A percentile compares a stretch with the other conserved stretches of the same genome.
These are phyloP conservation scores for Syngnathus scovelli DNA, from an alignment of 2,113 vertebrate species.

Conservation along the genomic window DNA sequence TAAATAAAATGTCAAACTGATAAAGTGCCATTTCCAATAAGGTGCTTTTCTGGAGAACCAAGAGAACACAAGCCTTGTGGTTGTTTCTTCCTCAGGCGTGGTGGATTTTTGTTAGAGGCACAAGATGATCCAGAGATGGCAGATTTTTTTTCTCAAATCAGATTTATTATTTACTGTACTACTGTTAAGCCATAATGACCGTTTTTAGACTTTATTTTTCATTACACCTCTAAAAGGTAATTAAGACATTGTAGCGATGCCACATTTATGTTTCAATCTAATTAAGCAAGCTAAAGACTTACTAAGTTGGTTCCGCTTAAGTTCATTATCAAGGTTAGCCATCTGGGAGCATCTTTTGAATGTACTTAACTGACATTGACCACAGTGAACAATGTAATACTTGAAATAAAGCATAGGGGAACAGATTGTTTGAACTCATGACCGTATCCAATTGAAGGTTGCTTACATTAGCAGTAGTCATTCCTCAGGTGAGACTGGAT, in stretches of 20 bases:
- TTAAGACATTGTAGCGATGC: background rate
- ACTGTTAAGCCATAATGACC: no score
- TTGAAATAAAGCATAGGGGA: slow-evolving; percentile 21
- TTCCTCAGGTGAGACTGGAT: slow-evolving; percentile 3
- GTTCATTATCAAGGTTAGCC: background rate
- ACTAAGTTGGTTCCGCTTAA: background rate
- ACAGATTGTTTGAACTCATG: slow-evolving; percentile 20
- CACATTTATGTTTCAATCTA: background rate
- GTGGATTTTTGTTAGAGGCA: no score
- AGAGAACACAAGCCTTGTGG: no score
- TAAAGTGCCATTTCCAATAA: no score
- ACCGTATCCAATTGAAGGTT: slow-evolving; percentile 19
- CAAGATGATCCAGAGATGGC: no score
- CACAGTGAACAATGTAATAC: background rate
- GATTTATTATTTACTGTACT: no score
- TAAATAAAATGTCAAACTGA: no score
- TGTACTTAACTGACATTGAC: background rate
- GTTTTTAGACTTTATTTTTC: background rate
- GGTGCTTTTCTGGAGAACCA: no score
- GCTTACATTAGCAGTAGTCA: background rate
- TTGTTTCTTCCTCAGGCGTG: no score
- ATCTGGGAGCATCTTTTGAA: background rate
- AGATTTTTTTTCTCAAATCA: no score
- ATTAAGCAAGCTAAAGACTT: background rate
- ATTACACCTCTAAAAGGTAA: background rate